Percentiles rank a stretch among this genome's conserved stretches.
These are phyloP conservation scores for Calameuta pallipes DNA, from an alignment of 2,888 invertebrate genomes.

Conservation along the genomic window DNA sequence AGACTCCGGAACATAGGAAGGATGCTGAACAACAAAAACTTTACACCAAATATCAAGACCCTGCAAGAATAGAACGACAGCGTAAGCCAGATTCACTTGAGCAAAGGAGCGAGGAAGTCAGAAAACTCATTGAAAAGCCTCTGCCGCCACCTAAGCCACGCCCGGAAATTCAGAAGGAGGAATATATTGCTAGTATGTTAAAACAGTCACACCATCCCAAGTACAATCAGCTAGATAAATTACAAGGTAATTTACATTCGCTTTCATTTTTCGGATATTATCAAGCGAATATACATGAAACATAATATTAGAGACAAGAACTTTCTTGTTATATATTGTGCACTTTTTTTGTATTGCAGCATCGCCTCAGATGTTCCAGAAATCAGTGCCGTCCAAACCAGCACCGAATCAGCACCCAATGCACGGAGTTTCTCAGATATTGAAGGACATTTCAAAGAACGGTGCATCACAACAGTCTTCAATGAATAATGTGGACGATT, in stretches of 20 bases:
- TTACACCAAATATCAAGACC: constrained; percentile 48
- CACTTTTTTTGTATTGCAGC: neutral
- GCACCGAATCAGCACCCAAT: constrained; percentile 34
- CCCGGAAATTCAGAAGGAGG: constrained; percentile 47
- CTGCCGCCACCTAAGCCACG: constrained; percentile 50
- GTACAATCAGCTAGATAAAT: constrained; percentile 41
- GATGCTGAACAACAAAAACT: constrained; percentile 46
- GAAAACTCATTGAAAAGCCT: constrained; percentile 60
- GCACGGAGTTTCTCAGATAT: constrained; percentile 43
- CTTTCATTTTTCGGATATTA: too few relatives aligned
- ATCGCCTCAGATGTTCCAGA: constrained; percentile 25
- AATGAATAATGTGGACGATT: constrained; percentile 49
- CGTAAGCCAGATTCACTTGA: constrained; percentile 52
- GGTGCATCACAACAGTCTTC: constrained; percentile 29
- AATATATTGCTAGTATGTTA: constrained; percentile 50
- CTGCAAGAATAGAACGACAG: constrained; percentile 39
- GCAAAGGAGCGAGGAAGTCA: constrained; percentile 55
- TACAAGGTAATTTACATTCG: constrained; percentile 18
- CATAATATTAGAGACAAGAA: too few relatives aligned
- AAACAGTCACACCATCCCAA: constrained; percentile 52
- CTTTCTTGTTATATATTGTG: neutral
- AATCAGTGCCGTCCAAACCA: constrained; percentile 14
- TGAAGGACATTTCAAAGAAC: constrained; percentile 41
- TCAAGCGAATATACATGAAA: too few relatives aligned
- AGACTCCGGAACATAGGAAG: constrained; percentile 41